Conservation (phyloP, 2,797 vertebrate genomes). For the Oophaga sylvatica region DNA sequence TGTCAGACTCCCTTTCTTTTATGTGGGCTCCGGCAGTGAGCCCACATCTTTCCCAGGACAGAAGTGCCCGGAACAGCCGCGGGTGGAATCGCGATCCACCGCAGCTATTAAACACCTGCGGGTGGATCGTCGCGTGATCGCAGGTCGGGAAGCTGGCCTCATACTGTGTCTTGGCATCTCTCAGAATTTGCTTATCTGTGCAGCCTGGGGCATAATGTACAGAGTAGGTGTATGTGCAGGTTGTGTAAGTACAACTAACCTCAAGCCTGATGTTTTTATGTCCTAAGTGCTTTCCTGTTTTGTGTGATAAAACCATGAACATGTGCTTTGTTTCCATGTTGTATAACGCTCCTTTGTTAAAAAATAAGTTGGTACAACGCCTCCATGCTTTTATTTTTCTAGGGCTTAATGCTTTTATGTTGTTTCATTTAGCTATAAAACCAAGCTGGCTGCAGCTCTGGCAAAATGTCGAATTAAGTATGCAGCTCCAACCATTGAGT, state of each 20-base stretch:
- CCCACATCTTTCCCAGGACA: no score
- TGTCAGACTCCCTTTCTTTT: no score
- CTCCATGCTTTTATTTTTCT: background rate
- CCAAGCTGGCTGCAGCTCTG: constrained; percentile 85
- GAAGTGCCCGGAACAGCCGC: no score
- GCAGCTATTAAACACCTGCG: no score
- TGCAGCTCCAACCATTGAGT: constrained; percentile 78
- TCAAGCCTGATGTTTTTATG: background rate
- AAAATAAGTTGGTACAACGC: background rate
- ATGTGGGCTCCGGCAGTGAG: no score
- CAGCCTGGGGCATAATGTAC: background rate
- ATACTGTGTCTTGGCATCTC: background rate
- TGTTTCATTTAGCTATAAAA: constrained; percentile 76
- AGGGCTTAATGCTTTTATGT: constrained; percentile 16
- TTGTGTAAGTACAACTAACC: background rate
- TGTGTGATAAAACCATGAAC: background rate
- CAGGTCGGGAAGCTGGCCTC: no score
- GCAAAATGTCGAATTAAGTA: constrained; percentile 87
- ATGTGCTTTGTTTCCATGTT: background rate
- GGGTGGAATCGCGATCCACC: no score
- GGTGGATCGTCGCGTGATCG: no score
- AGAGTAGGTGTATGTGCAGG: background rate
- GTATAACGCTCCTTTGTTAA: background rate
- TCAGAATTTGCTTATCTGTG: background rate
- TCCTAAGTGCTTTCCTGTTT: background rate